These are phyloP conservation scores for Acanthornis magna DNA, from an alignment of 2,797 vertebrate genomes.

Conservation along the genomic window DNA sequence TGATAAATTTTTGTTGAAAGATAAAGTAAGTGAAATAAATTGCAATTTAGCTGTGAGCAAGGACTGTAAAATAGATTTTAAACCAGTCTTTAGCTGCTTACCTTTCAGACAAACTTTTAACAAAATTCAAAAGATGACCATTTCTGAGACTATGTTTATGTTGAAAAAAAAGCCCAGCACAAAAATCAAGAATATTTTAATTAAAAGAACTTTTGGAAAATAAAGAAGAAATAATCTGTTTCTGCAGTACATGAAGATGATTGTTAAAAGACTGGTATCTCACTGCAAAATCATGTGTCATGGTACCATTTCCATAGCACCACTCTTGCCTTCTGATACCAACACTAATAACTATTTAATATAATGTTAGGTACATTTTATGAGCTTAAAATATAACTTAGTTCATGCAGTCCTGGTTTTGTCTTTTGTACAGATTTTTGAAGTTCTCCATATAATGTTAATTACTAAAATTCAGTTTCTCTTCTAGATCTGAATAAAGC, in stretches of 20 bases:
- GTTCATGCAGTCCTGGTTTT: background rate
- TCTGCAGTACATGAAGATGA: background rate
- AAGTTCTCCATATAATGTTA: background rate
- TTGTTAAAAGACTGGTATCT: background rate
- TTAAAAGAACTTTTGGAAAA: background rate
- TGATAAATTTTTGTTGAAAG: background rate
- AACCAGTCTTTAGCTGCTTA: background rate
- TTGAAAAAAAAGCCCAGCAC: fast-evolving
- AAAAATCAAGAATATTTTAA: background rate
- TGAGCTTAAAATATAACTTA: background rate
- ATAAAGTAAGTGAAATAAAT: background rate
- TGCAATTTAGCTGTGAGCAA: background rate
- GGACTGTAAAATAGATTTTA: background rate
- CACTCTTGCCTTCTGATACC: background rate
- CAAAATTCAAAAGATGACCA: background rate
- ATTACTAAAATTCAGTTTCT: background rate
- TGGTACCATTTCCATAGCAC: background rate
- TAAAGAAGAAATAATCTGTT: background rate
- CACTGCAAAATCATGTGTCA: background rate
- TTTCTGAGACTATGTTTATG: background rate
- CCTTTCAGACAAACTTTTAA: background rate
- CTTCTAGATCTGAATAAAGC: background rate
- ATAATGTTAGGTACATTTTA: background rate
- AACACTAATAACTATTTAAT: background rate
- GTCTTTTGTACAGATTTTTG: background rate